These are phyloP conservation scores for Erebia palarica DNA, from an alignment of 2,888 invertebrate genomes.

Conservation along the genomic window DNA sequence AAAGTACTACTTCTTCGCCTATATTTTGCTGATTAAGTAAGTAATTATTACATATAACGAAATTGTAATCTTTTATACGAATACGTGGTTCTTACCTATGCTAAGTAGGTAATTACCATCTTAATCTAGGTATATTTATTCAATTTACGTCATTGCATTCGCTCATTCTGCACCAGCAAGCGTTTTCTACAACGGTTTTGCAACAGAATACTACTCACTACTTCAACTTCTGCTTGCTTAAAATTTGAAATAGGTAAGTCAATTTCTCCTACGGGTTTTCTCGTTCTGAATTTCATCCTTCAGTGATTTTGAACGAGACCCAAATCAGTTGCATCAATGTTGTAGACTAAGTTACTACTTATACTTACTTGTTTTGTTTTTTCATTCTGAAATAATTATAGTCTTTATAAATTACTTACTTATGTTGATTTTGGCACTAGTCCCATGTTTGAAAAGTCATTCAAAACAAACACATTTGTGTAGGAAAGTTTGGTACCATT, in stretches of 20 bases:
- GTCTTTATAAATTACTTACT: slow-evolving; percentile 2
- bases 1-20: too few relatives aligned
- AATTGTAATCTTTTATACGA: too few relatives aligned
- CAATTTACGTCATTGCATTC: too few relatives aligned
- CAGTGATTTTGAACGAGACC: neutral
- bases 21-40: too few relatives aligned
- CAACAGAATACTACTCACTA: too few relatives aligned
- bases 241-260: too few relatives aligned
- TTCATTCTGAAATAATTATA: slow-evolving; percentile 29
- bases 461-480: slow-evolving; percentile 30
- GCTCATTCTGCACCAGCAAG: too few relatives aligned
- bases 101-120: neutral
- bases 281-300: neutral
- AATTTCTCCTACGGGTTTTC: neutral
- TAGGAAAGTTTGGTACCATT: slow-evolving; percentile 38
- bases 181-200: too few relatives aligned
- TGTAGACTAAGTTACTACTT: neutral
- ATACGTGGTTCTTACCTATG: too few relatives aligned
- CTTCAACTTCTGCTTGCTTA: too few relatives aligned
- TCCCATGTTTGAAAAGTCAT: slow-evolving; percentile 35
- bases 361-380: neutral
- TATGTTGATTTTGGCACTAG: slow-evolving; percentile 38
- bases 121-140: too few relatives aligned
- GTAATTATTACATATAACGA: too few relatives aligned
- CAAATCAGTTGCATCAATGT: neutral